Percentiles rank a stretch among this genome's conserved stretches.
These are phyloP conservation scores for Biston betularia DNA, from an alignment of 2,888 invertebrate species.

Conservation along the genomic window DNA sequence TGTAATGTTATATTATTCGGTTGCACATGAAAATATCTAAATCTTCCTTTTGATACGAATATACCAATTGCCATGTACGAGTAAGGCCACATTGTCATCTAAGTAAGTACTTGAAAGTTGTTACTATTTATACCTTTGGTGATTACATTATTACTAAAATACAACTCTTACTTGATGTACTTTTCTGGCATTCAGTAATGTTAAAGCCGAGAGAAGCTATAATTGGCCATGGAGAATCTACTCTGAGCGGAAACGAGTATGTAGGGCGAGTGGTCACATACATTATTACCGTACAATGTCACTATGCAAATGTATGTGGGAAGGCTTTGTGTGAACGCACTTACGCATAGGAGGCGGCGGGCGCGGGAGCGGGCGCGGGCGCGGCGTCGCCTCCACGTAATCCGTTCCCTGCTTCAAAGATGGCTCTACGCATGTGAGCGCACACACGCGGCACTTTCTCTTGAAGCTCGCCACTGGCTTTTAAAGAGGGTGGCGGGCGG, in stretches of 20 bases:
- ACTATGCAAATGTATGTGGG: constrained; percentile 86
- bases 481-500: constrained; percentile 82
- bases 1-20: not conserved
- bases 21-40: not conserved
- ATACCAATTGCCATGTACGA: too few relatives aligned
- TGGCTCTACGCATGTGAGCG: constrained; percentile 83
- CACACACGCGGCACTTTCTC: constrained; percentile 87
- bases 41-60: not conserved
- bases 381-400: constrained; percentile 73
- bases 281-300: constrained; percentile 85
- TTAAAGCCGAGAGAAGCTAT: constrained; percentile 30
- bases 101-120: too few relatives aligned
- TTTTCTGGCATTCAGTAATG: constrained; percentile 10
- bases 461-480: constrained; percentile 87
- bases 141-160: not conserved
- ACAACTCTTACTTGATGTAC: not conserved
- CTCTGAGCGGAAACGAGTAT: constrained; percentile 73
- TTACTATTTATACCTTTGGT: not conserved
- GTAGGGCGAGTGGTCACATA: constrained; percentile 82
- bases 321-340: constrained; percentile 85
- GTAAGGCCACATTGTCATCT: too few relatives aligned
- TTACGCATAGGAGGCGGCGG: constrained; percentile 81
- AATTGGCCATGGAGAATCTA: constrained; percentile 58
- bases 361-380: constrained; percentile 43
- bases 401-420: constrained; percentile 80